phyloP scores from a whole-genome alignment of 2,113 vertebrate genomes.

The Tinamus guttatus region DNA sequence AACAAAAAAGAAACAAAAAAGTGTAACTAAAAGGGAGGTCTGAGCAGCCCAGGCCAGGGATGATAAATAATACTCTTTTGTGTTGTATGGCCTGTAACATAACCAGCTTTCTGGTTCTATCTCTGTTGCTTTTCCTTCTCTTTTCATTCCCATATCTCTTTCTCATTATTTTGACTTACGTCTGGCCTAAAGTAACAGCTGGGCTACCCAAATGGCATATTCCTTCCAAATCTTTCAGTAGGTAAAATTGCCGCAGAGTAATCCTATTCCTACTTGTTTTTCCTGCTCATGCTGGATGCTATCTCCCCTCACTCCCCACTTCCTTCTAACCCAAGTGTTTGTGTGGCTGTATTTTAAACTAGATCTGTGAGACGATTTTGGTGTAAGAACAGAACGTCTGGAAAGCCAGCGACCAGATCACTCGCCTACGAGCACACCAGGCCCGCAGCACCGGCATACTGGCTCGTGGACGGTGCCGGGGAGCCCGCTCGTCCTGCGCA shows the following conservation, averaged over 20 bases:
- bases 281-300: not conserved
- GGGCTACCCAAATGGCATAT: not conserved
- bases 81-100: not conserved
- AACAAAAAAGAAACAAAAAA: not conserved
- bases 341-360: not conserved
- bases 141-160: constrained; percentile 41
- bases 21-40: not conserved
- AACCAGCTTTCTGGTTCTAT: not conserved
- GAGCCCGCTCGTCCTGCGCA: not conserved
- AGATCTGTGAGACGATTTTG: not conserved
- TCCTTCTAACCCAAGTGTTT: not conserved
- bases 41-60: constrained; percentile 17
- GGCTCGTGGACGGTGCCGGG: not conserved
- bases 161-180: constrained; percentile 38
- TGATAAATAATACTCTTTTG: constrained; percentile 39
- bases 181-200: constrained; percentile 18
- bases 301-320: not conserved
- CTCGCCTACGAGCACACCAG: accelerated
- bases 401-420: not conserved
- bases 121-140: constrained; percentile 37
- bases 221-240: not conserved
- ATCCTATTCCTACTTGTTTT: not conserved
- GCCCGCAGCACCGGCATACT: not conserved
- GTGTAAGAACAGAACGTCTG: not conserved
- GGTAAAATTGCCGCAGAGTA: not conserved